phyloP scores from a whole-genome alignment of 1,140 invertebrate species.

The Drosophila oshimai region DNA sequence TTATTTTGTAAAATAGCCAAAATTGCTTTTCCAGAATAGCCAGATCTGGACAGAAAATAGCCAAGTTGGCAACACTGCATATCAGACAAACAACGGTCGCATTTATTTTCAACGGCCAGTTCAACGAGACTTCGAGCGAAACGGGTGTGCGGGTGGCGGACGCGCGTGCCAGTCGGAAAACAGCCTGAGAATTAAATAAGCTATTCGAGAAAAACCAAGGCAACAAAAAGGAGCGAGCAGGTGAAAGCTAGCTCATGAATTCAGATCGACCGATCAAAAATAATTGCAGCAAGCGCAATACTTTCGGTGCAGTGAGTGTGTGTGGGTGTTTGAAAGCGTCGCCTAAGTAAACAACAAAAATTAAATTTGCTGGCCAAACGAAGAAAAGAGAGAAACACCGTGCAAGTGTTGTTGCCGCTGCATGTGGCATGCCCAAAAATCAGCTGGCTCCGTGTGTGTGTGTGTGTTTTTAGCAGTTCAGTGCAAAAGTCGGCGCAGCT shows the following conservation, averaged over 20 bases:
- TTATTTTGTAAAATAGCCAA: too few relatives aligned
- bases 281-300: slow-evolving; percentile 34
- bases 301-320: slow-evolving; percentile 8
- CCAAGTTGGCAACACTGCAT: too few relatives aligned
- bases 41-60: too few relatives aligned
- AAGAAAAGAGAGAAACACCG: background rate
- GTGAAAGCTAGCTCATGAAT: slow-evolving; percentile 20
- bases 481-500: slow-evolving; percentile 18
- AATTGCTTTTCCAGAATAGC: too few relatives aligned
- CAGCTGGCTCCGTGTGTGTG: slow-evolving; percentile 16
- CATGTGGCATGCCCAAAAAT: slow-evolving; percentile 37
- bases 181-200: slow-evolving; percentile 12
- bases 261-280: slow-evolving; percentile 20
- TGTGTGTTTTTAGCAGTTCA: background rate
- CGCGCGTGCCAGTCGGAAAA: slow-evolving; percentile 34
- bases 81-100: too few relatives aligned
- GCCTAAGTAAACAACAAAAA: slow-evolving; percentile 25
- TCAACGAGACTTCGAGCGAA: background rate
- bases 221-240: background rate
- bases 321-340: background rate
- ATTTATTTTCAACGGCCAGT: background rate
- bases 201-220: slow-evolving; percentile 2
- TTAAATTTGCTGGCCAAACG: slow-evolving; percentile 1
- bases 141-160: slow-evolving; percentile 18
- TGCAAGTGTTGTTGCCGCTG: slow-evolving; percentile 30